A percentile compares a stretch with the other conserved stretches of the same genome.
Conservation (phyloP, 2,888 invertebrate genomes). For the Erynnis tages region DNA sequence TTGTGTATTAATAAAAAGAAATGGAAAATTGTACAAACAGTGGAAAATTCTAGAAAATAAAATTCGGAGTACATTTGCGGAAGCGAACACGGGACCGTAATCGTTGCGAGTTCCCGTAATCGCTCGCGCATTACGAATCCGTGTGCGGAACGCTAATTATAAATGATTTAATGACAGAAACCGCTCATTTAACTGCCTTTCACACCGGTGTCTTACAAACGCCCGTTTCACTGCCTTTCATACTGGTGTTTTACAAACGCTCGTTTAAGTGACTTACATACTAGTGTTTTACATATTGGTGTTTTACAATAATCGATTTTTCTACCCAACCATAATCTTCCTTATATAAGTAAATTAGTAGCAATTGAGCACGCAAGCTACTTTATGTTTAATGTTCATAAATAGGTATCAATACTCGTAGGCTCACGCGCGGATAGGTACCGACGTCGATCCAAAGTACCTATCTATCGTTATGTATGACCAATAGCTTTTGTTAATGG, state of each 20-base stretch:
- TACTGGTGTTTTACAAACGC: not conserved
- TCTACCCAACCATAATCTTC: no score
- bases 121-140: slow-evolving; percentile 25
- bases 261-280: slow-evolving; percentile 14
- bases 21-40: not conserved
- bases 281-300: not conserved
- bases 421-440: no score
- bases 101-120: slow-evolving; percentile 18
- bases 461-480: no score
- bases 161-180: slow-evolving; percentile 27
- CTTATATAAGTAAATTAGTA: no score
- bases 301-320: no score
- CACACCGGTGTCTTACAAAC: not conserved
- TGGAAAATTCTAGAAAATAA: slow-evolving; percentile 4
- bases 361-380: no score
- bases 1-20: no score
- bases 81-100: slow-evolving; percentile 21
- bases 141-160: slow-evolving; percentile 28
- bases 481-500: no score
- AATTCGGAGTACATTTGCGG: slow-evolving; percentile 8
- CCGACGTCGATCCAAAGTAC: no score
- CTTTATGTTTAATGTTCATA: no score
- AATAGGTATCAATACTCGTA: no score
- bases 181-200: slow-evolving; percentile 19
- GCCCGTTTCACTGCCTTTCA: slow-evolving; percentile 14